Evolutionary conservation across 1,140 invertebrate genomes (phyloP).

Genomic region (Papilio aristodemus): DNA sequence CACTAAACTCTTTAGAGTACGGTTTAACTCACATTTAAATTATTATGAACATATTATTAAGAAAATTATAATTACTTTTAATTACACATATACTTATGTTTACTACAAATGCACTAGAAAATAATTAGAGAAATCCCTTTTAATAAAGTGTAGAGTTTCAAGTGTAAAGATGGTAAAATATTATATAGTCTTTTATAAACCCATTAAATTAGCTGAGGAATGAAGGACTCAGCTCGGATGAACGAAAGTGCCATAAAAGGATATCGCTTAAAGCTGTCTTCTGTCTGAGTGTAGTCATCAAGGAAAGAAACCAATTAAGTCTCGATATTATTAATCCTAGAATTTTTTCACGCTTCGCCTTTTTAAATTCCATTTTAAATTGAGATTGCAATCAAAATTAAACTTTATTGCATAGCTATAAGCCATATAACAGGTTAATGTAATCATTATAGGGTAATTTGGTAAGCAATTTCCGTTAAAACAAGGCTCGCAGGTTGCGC

Average conservation of each 20-base stretch:
- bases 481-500: slow-evolving; percentile 53
- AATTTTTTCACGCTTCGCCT: slow-evolving; percentile 11
- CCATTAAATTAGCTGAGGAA: neutral
- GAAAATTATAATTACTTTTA: no score
- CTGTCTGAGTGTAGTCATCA: neutral
- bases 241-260: neutral
- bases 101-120: no score
- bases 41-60: no score
- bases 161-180: no score
- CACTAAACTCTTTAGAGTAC: no score
- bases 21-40: no score
- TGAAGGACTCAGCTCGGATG: neutral
- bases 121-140: no score
- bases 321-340: slow-evolving; percentile 5
- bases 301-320: slow-evolving; percentile 11
- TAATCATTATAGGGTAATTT: slow-evolving; percentile 51
- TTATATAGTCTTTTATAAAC: neutral
- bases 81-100: no score
- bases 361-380: slow-evolving; percentile 8
- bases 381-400: neutral
- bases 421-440: slow-evolving; percentile 34
- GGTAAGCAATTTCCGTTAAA: slow-evolving; percentile 64
- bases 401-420: neutral
- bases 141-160: no score
- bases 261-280: neutral